phyloP scores from a whole-genome alignment of 1,140 invertebrate genomes.

The Heterodera carotae region DNA sequence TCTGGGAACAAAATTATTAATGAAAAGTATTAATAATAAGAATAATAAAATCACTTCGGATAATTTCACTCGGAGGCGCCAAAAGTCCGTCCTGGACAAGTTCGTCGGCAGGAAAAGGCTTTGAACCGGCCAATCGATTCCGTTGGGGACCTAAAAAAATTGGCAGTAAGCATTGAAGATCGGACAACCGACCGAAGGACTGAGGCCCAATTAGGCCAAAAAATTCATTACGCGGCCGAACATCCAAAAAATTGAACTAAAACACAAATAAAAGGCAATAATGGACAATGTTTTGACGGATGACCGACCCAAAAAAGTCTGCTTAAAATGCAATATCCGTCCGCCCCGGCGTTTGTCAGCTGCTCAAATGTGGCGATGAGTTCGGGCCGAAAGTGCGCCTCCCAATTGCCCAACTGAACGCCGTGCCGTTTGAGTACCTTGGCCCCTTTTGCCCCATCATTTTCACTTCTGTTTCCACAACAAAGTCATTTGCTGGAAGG shows the following conservation, averaged over 20 bases:
- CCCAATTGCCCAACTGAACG: constrained; percentile 51
- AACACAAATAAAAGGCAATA: constrained; percentile 16
- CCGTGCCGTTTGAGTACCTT: background rate
- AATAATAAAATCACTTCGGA: no score
- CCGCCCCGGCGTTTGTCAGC: constrained; percentile 32
- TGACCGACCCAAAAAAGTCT: constrained; percentile 38
- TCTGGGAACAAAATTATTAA: constrained; percentile 23
- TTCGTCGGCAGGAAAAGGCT: constrained; percentile 47
- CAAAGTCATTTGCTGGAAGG: constrained; percentile 36
- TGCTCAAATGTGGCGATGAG: constrained; percentile 44
- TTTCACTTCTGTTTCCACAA: constrained; percentile 31
- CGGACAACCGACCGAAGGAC: constrained; percentile 12
- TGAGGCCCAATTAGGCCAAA: constrained; percentile 37
- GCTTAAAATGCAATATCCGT: constrained; percentile 48
- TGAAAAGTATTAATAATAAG: background rate
- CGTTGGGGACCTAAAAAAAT: constrained; percentile 14
- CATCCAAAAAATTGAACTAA: constrained; percentile 47
- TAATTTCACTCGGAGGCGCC: constrained; percentile 30
- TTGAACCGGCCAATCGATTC: constrained; percentile 36
- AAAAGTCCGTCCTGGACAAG: constrained; percentile 43
- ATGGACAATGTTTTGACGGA: background rate
- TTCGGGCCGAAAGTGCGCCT: constrained; percentile 38
- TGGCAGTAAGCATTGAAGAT: constrained; percentile 6
- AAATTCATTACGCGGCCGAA: constrained; percentile 45
- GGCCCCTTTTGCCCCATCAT: background rate